Evolutionary conservation across 2,113 vertebrate genomes (phyloP), one percentile per base, ranked within the genome.

Genomic region (Bubo bubo): DNA sequence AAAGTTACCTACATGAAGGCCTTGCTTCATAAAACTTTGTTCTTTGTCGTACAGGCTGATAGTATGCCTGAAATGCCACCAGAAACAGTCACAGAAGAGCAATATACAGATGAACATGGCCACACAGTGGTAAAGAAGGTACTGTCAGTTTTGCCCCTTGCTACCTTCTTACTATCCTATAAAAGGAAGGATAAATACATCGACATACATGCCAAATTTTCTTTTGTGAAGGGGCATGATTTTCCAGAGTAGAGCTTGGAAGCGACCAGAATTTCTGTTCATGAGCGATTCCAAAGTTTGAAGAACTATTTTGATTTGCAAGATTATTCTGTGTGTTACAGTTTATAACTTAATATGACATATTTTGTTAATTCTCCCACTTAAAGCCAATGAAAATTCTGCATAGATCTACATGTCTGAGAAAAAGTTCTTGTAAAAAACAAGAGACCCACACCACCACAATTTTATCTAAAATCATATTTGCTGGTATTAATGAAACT

Each of bases 101-200:
- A 99, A 71, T 99, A 99, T 60, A 98, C 97, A 4, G 99, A 99
- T 50, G 99, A 99, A 85, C 98, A 99, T 3, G 99, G 99, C 49
- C 99, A 99, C 97, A 98, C 98, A 15, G 99, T 99, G 26, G 98
- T 99, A 18, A 99, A 99, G 97, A 99, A 99, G 98, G 99, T 99
- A 98, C 87, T 93, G 47, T 58, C 77, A 70, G 15, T 35, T 56
- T 12, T 53, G 37, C 52, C 81, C 52, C 73, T 73, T 84, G 41
- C 41, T 67, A 18, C 52, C 67, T 86, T 92, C 75, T 58, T 92
- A 37, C 9, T 74, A 5, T 41, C 28, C 24, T 83, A 8, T 13
- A 71, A 62, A 71, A 89, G 49, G 75, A 56, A 73, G n/a, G 26
- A 50, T 30, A 58, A 66, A 67, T 24, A n/a, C 21, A 67, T 50